Conservation (phyloP, 2,797 vertebrate genomes). For the Acomys russatus region DNA sequence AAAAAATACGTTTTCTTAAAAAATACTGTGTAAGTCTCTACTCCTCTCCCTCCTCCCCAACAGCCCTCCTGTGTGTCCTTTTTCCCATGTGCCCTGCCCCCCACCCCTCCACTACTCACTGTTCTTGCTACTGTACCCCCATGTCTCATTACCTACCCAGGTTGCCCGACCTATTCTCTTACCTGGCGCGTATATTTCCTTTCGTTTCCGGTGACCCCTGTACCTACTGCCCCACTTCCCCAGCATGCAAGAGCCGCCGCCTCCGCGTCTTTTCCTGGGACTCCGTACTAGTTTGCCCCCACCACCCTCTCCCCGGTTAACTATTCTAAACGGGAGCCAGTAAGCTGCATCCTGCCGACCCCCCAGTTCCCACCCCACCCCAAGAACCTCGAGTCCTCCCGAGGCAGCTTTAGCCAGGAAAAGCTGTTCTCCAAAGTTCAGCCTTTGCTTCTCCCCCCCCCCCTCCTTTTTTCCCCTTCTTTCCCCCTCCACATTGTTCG, state of each 20-base stretch:
- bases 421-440: constrained; percentile 24
- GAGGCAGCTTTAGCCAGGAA: constrained; percentile 43
- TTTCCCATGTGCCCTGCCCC: constrained; percentile 75
- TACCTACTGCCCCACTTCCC: constrained; percentile 58
- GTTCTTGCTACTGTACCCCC: constrained; percentile 67
- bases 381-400: constrained; percentile 54
- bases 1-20: constrained; percentile 86
- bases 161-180: constrained; percentile 63
- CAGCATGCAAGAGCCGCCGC: constrained; percentile 79
- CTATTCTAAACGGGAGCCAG: constrained; percentile 72
- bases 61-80: constrained; percentile 66
- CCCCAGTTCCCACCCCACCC: constrained; percentile 74
- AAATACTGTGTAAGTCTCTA: constrained; percentile 85
- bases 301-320: constrained; percentile 65
- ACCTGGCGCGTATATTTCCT: constrained; percentile 52
- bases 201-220: constrained; percentile 15
- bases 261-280: constrained; percentile 66
- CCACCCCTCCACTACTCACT: constrained; percentile 56
- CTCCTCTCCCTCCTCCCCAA: constrained; percentile 68
- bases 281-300: constrained; percentile 33
- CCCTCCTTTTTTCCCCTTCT: no score
- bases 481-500: constrained; percentile 49
- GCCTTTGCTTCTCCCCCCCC: neutral
- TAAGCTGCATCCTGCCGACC: constrained; percentile 60
- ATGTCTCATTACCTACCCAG: constrained; percentile 65